A percentile compares a stretch with the other conserved stretches of the same genome.
Conservation (phyloP, 2,888 invertebrate species). For the Aleiodes leptofemur region DNA sequence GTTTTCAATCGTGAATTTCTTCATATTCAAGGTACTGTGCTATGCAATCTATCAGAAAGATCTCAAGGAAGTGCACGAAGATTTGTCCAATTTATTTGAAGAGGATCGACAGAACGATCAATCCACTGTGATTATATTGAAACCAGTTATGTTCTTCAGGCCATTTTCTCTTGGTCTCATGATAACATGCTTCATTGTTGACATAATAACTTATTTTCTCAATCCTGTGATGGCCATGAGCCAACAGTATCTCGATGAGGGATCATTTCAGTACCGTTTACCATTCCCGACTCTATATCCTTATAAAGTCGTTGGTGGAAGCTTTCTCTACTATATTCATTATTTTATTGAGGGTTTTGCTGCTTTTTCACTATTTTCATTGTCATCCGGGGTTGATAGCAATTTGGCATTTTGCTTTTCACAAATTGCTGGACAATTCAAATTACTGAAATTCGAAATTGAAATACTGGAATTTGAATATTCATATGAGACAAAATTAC, state of each 20-base stretch:
- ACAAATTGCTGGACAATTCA: constrained; percentile 60
- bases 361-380: constrained; percentile 32
- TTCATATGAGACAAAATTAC: constrained; percentile 46
- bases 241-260: constrained; percentile 36
- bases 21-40: constrained; percentile 35
- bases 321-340: constrained; percentile 51
- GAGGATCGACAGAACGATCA: not conserved
- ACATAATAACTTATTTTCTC: constrained; percentile 23
- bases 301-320: constrained; percentile 50
- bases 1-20: not conserved
- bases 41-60: constrained; percentile 25
- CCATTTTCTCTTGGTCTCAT: not conserved
- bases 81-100: not conserved
- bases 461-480: constrained; percentile 39
- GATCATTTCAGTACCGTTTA: constrained; percentile 47
- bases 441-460: constrained; percentile 50
- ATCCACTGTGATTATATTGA: not conserved
- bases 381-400: constrained; percentile 56
- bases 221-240: constrained; percentile 47
- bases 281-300: constrained; percentile 54
- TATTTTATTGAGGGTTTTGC: constrained; percentile 51
- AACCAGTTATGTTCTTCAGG: not conserved
- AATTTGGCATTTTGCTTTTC: constrained; percentile 60
- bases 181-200: not conserved
- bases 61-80: not conserved